Evolutionary conservation across 2,113 vertebrate species (phyloP).

Genomic region (Campylomormyrus tamandua): DNA sequence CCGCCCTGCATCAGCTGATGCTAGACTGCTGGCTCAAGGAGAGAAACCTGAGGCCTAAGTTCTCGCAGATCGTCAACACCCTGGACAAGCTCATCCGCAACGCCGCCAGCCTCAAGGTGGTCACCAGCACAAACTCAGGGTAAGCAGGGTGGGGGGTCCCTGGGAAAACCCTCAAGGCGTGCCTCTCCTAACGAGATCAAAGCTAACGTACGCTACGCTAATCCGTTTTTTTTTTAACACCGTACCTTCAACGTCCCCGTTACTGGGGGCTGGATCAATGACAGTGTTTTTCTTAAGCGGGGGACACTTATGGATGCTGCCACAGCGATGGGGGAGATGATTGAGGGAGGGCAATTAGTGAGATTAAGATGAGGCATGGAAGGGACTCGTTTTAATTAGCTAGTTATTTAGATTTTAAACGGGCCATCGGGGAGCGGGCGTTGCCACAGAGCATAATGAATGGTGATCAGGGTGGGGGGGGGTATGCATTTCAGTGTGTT

Average conservation of each 20-base stretch:
- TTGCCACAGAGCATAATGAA: conserved; percentile 8
- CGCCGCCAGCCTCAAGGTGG: conserved; percentile 94
- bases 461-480: background rate
- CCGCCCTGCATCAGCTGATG: conserved; percentile 94
- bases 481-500: background rate
- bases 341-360: conserved; percentile 60
- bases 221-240: background rate
- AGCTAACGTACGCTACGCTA: background rate
- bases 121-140: conserved; percentile 88
- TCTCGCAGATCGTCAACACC: conserved; percentile 94
- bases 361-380: conserved; percentile 58
- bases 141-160: conserved; percentile 47
- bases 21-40: conserved; percentile 98
- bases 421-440: background rate
- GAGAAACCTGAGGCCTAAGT: conserved; percentile 92
- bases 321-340: conserved; percentile 55
- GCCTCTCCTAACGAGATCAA: background rate
- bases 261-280: conserved; percentile 27
- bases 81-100: conserved; percentile 97
- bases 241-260: conserved; percentile 27
- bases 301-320: conserved; percentile 46
- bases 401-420: conserved; percentile 50
- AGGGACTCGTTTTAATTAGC: conserved; percentile 63
- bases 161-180: background rate
- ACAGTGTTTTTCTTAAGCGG: background rate